Base-by-base conservation (phyloP, 1,140 invertebrate species). In the Zaprionus davidi region DNA sequence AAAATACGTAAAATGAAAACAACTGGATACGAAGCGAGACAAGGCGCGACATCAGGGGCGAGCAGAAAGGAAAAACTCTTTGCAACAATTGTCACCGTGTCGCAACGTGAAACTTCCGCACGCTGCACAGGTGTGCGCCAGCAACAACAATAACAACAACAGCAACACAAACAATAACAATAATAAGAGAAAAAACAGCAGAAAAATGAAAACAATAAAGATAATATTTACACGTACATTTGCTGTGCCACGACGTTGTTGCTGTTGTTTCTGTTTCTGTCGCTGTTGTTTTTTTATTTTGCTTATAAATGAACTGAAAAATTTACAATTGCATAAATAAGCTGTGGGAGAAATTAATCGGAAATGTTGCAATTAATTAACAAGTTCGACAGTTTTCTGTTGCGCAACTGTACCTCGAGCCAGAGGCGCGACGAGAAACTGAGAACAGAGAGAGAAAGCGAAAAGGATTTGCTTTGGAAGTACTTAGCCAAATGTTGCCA, bases 401-500 rank as follows among this genome's bases (percentile, higher is more conserved):
- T 63, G 75, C 73, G 59, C 46, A 62, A 51, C 20, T 66, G 56
- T 56, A 56, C 31, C 62, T 36, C 15, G 28, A 53, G 49, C 4
- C 51, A 26, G 24, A 51, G 11, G n/a, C 7, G 5, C 24, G 7
- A 1, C 0, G 1, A 36, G 20, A 24, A 31, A 31, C 28, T 31
- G 17, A 63, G 12, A 49, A 51, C 5, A 20, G 17, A 66, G 34
- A 20, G 13, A 3, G 12, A 22, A 15, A 83, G 83, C 62, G 77
- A 79, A 90, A 90, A 85, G 85, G 85, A 90, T 90, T 90, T 85
- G 56, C 55, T 64, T 46, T 62, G 51, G 81, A 83, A 79, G 81
- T 71, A 85, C 88, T 76, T 62, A 64, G 82, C 85, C 85, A 90
- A 90, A 82, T 90, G 85, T 90, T 90, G 79, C 86, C 85, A 82